Evolutionary conservation across 2,113 vertebrate species (phyloP), one percentile per base, ranked within the genome.

Genomic region (Hippocampus mohnikei): DNA sequence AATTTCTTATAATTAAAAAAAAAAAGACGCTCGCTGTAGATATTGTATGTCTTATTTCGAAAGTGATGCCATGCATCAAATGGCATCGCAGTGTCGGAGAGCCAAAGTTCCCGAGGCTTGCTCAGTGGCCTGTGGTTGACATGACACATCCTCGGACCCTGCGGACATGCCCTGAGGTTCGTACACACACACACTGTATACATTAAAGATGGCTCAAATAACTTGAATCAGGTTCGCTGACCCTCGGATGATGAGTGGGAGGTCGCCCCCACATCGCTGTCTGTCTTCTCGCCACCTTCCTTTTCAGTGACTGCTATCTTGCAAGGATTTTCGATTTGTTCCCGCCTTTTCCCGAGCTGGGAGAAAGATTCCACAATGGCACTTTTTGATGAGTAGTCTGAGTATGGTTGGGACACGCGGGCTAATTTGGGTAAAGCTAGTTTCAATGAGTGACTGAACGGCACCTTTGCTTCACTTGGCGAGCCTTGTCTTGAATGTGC

Each of bases 121-220:
- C 76, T 89, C 86, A 85, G 55, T 88, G 87, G 90, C 78, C 81
- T 88, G 88, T 90, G 87, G 84, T 85, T 92, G 88, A 92, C 88
- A 77, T 88, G 87, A 90, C 89, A 88, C 86, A 88, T 87, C 81
- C 82, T 79, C 83, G 84, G 79, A 70, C 79, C 78, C 79, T 80
- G 80, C 81, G 86, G 87, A 85, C 82, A 83, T 85, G 83, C 87
- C 77, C 75, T 74, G 70, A 86, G 81, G 83, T 84, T 74, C 67
- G 67, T 65, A 73, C 74, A 73, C 69, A 52, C 73, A 65, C 72
- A 65, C 77, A 59, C 5, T 7, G 33, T 37, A 73, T 77, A 33
- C 68, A 82, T 71, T 79, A 80, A 85, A 87, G 80, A 86, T 83
- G 84, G 80, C 79, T 88, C 84, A 56, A 75, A 81, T 85, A 82